Conservation (phyloP, 2,113 vertebrate species). For the Myotis davidii region DNA sequence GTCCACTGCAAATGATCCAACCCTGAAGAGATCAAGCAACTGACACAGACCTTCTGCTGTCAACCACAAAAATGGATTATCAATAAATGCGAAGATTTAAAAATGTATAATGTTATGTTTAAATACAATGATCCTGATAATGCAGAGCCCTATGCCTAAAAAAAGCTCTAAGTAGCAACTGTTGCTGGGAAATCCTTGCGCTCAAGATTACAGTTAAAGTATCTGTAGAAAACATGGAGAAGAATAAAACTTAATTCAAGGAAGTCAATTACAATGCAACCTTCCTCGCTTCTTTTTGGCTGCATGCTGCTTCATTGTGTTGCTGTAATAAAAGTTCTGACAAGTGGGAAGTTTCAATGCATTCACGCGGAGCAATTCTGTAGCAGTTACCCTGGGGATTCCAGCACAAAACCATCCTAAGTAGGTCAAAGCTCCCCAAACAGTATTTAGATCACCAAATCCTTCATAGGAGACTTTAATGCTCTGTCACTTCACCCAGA, state of each 20-base stretch:
- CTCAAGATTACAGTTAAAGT: neutral
- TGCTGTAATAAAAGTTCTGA: constrained; percentile 4
- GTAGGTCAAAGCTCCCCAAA: constrained; percentile 13
- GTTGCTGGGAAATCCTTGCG: neutral
- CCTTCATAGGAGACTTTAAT: constrained; percentile 42
- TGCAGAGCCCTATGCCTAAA: neutral
- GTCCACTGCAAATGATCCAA: neutral
- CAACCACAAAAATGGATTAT: neutral
- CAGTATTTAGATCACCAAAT: constrained; percentile 55
- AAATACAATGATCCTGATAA: neutral
- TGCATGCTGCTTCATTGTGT: constrained; percentile 21
- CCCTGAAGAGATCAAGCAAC: neutral
- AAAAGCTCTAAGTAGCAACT: neutral
- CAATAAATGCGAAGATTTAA: neutral
- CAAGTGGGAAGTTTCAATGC: neutral
- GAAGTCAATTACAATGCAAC: constrained; percentile 41
- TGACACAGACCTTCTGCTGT: neutral
- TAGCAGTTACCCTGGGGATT: constrained; percentile 32
- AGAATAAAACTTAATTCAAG: constrained; percentile 60
- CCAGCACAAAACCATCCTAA: neutral
- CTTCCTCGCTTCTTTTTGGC: constrained; percentile 44
- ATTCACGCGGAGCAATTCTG: constrained; percentile 15
- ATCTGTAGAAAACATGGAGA: neutral
- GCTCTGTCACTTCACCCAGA: neutral
- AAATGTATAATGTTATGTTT: neutral